Evolutionary conservation across 2,797 vertebrate genomes (phyloP), one percentile per base, ranked within the genome.

Genomic region (Lepus oiostolus): DNA sequence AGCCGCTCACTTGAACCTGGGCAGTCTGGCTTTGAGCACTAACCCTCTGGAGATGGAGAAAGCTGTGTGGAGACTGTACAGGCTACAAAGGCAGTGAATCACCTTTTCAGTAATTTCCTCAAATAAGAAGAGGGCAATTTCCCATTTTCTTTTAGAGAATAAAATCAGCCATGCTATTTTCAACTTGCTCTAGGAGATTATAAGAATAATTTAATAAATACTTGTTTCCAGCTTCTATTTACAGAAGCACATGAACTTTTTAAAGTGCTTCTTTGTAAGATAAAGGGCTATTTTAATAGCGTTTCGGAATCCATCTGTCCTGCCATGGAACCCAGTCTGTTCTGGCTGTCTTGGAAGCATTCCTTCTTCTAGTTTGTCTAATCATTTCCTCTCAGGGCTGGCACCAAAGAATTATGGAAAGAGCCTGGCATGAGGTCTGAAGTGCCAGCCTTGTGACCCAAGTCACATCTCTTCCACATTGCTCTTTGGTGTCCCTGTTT

Each of bases 91-190:
- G 83, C 35, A 71, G 1, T 9, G 9, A 30, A 28, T 70, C 60
- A 16, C 28, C 32, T 85, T 91, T 85, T n/a, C n/a, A 94, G 75
- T 88, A 60, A 17, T 88, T 70, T 93, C 93, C n/a, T 94, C 70
- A 72, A 63, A 35, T 58, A 71, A 93, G 38, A 92, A 72, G 42
- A 32, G 22, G 38, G n/a, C 24, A 84, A 16, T 80, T 79, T 94
- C 67, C 62, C 1, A 75, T 47, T 62, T 85, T 85, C 35, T 85
- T 70, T 90, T 89, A 75, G 90, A 86, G 26, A 77, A 42, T 90
- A 85, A 91, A 72, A 81, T 76, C 71, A 87, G 42, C 42, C 75
- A 12, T 47, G 32, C 50, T 65, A 87, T 92, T 95, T 96, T 24
- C 54, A 92, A 67, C 14, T 93, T 70, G n/a, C 42, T 90, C 30